Evolutionary conservation across 1,140 invertebrate genomes (phyloP).

Genomic region (Homarus americanus): DNA sequence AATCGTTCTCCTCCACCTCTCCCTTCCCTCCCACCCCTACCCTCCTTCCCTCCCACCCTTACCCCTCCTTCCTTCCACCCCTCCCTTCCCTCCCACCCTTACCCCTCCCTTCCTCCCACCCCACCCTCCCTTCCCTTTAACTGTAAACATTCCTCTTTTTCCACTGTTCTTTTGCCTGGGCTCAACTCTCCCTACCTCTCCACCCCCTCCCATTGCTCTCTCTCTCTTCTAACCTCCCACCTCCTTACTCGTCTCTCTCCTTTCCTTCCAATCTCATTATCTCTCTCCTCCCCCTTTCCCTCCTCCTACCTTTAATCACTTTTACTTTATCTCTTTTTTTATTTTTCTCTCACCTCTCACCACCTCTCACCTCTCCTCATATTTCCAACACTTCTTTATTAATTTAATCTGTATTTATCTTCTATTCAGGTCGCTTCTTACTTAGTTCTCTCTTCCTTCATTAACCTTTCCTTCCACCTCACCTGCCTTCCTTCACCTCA

Average conservation of each 20-base stretch:
- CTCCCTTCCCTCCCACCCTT: neutral
- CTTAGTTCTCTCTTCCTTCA: too few species aligned
- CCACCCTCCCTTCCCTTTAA: neutral
- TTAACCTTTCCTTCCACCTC: too few species aligned
- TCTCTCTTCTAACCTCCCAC: neutral
- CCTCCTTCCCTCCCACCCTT: neutral
- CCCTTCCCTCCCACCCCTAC: neutral
- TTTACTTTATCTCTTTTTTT: neutral
- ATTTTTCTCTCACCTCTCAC: neutral
- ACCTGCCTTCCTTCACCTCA: neutral
- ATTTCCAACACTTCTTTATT: too few species aligned
- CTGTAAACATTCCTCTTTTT: neutral
- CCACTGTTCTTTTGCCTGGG: neutral
- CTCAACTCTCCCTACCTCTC: conserved; percentile 21
- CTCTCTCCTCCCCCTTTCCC: neutral
- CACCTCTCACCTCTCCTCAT: too few species aligned
- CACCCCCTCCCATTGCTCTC: neutral
- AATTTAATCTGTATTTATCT: too few species aligned
- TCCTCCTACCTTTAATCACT: neutral
- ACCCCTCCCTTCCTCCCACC: neutral
- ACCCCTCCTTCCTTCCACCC: too few species aligned
- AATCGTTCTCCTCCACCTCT: neutral
- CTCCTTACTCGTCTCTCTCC: too few species aligned
- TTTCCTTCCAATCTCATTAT: neutral
- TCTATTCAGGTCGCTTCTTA: too few species aligned